Conservation (phyloP, 2,797 vertebrate species). For the Brachymystax lenok region DNA sequence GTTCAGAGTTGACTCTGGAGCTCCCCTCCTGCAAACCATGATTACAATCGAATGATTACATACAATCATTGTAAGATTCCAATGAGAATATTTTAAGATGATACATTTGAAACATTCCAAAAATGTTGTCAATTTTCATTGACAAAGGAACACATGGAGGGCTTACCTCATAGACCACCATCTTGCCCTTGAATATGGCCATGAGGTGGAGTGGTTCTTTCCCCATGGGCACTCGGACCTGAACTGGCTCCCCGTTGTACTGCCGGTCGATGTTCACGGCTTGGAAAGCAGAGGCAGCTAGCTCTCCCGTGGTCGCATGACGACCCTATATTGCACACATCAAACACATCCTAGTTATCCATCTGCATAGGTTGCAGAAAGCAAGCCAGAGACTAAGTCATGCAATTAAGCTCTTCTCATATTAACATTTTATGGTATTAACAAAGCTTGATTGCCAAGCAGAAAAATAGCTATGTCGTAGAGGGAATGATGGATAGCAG, state of each 20-base stretch:
- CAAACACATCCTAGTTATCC: not conserved
- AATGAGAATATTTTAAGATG: not conserved
- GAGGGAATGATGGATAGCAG: not conserved
- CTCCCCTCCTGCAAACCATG: constrained; percentile 74
- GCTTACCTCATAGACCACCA: constrained; percentile 84
- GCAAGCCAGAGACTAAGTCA: not conserved
- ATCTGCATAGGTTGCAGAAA: not conserved
- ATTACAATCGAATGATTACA: not conserved
- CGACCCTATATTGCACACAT: constrained; percentile 71
- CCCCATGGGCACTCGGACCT: constrained; percentile 86
- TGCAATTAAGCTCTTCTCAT: not conserved
- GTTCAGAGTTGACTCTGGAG: constrained; percentile 48
- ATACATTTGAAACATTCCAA: not conserved
- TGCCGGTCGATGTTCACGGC: constrained; percentile 80
- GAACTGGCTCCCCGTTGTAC: constrained; percentile 80
- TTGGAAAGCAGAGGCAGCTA: constrained; percentile 82
- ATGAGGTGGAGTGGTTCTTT: constrained; percentile 86
- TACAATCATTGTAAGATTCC: not conserved
- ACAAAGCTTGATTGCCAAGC: not conserved
- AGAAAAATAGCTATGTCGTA: not conserved
- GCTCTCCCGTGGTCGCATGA: constrained; percentile 79
- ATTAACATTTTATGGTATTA: not conserved
- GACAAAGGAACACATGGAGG: not conserved
- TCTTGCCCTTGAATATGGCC: constrained; percentile 86
- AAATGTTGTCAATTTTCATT: too few species aligned